Base-by-base conservation (phyloP, 2,113 vertebrate genomes). In the Hyperoodon ampullatus region DNA sequence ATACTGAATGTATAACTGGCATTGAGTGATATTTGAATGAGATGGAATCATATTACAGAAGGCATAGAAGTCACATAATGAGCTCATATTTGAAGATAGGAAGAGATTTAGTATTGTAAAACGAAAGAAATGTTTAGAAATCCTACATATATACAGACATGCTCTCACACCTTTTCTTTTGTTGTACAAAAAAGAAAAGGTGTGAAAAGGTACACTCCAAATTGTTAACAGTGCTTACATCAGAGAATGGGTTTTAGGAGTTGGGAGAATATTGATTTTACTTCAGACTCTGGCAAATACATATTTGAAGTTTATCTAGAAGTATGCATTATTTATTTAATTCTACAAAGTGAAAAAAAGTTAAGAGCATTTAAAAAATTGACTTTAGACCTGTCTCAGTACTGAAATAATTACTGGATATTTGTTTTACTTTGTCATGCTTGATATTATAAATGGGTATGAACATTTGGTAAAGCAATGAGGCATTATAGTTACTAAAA, bases 101-200 rank as follows among this genome's bases (percentile, higher is more conserved):
- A 72, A 85, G 60, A 93, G 11, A 88, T 75, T 91, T 83, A 63
- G 55, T 47, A 11, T 86, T 88, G 44, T 88, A 63, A 88, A 88
- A 72, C 24, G 39, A 70, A 72, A 96, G 12, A 30, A 81, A 81
- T 39, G 23, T 77, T 66, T 92, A 39, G 44, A 61, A 87, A 80
- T 50, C 9, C 5, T 60, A 44, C 3, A 26, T 47, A 24, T 42
- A 55, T 33, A 42, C 6, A 8, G 3, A 39, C n/a, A 55, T 26
- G 3, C 14, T 53, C 75, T 58, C 55, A 58, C 55, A 58, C 55
- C 55, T 58, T 7, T 58, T 58, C 55, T 58, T 58, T 58, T 53
- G 53, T 58, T 58, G 55, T 58, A 21, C 55, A 58, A 55, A 72
- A 44, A 63, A 92, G 33, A 84, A 72, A n/a, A 80, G 6, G 4